These are phyloP conservation scores for Apotomis turbidana DNA, from an alignment of 2,888 invertebrate genomes.

Conservation along the genomic window DNA sequence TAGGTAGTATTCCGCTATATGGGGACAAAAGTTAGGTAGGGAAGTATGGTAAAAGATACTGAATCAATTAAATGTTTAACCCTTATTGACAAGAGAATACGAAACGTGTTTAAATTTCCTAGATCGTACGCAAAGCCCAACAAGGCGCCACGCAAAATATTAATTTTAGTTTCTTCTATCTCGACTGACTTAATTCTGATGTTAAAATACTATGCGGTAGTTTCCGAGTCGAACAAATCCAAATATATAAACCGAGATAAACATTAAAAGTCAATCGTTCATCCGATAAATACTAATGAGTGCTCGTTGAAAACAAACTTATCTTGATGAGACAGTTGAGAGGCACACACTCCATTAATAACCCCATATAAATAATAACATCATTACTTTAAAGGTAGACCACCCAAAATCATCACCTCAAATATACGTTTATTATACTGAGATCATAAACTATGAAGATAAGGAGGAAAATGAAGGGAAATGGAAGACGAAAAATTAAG, in stretches of 20 bases:
- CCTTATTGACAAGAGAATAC: too few species aligned
- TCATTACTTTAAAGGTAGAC: slow-evolving; percentile 73
- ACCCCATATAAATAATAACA: slow-evolving; percentile 77
- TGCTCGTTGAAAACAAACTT: slow-evolving; percentile 75
- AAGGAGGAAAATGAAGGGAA: slow-evolving; percentile 68
- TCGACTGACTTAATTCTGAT: neutral
- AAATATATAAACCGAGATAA: slow-evolving; percentile 67
- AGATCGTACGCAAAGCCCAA: too few species aligned
- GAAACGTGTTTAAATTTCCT: too few species aligned
- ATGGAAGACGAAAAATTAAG: slow-evolving; percentile 66
- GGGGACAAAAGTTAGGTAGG: too few species aligned
- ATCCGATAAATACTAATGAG: slow-evolving; percentile 77
- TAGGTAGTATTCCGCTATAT: too few species aligned
- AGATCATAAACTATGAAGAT: slow-evolving; percentile 69
- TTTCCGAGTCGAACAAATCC: slow-evolving; percentile 63
- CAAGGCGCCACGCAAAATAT: too few species aligned
- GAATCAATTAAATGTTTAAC: too few species aligned
- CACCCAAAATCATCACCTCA: slow-evolving; percentile 82
- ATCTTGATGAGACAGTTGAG: slow-evolving; percentile 78
- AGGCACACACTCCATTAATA: slow-evolving; percentile 72
- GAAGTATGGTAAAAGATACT: too few species aligned
- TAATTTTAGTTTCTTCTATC: too few species aligned
- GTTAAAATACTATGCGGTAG: slow-evolving; percentile 46
- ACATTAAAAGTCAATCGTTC: slow-evolving; percentile 73
- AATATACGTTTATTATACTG: slow-evolving; percentile 59